These are phyloP conservation scores for Oncorhynchus mykiss DNA, from an alignment of 2,113 vertebrate species.

Conservation along the genomic window DNA sequence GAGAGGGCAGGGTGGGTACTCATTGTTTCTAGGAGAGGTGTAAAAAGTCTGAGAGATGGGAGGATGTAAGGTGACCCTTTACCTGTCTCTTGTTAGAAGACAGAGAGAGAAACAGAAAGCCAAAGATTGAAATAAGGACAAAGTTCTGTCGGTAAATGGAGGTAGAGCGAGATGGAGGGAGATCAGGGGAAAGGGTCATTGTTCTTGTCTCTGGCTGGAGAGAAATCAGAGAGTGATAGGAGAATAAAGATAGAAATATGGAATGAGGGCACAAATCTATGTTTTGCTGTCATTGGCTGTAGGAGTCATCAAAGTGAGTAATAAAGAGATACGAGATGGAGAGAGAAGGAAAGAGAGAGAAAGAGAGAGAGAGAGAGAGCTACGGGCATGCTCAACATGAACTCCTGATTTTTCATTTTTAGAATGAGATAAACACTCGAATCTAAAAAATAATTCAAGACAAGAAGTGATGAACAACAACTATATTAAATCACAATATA, in stretches of 20 bases:
- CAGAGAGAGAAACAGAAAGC: neutral
- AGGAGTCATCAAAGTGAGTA: slow-evolving; percentile 21
- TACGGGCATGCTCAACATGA: too few species aligned
- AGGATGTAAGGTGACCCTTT: neutral
- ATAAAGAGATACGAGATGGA: slow-evolving; percentile 37
- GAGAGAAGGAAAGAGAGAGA: slow-evolving; percentile 23
- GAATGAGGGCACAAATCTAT: neutral
- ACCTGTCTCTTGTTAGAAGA: neutral
- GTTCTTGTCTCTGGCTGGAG: neutral
- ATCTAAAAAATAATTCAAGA: too few species aligned
- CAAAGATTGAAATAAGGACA: too few species aligned
- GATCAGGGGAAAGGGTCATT: neutral
- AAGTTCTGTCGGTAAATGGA: too few species aligned
- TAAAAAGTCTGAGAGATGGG: neutral
- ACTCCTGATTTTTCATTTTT: too few species aligned
- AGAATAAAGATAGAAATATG: neutral
- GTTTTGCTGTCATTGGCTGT: too few species aligned
- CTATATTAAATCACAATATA: too few species aligned
- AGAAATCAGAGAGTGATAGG: neutral
- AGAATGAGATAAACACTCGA: too few species aligned
- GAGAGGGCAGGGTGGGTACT: neutral
- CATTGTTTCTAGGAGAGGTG: neutral
- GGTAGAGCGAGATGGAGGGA: neutral
- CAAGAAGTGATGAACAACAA: too few species aligned
- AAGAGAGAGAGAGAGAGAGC: neutral